Percentiles rank a stretch among this genome's conserved stretches.
phyloP scores from a whole-genome alignment of 2,888 invertebrate species.

The Synergus japonicus region DNA sequence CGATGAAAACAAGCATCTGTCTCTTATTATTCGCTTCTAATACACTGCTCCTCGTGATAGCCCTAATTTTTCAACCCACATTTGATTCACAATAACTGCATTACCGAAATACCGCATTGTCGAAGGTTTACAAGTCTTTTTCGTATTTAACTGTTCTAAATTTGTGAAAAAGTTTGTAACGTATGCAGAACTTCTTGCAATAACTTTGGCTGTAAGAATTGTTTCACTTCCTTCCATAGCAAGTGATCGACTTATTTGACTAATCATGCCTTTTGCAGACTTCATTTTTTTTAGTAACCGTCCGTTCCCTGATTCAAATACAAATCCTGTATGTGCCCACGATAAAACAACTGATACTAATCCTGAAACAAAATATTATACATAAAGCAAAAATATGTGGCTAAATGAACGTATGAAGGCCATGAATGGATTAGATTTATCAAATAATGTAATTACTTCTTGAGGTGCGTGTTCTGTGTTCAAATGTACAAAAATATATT shows the following conservation, averaged over 20 bases:
- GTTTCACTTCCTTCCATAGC: constrained; percentile 39
- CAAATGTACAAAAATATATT: no score
- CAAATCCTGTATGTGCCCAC: constrained; percentile 43
- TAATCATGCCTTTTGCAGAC: constrained; percentile 24
- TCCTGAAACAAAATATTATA: no score
- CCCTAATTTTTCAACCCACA: background rate
- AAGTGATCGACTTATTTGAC: constrained; percentile 43
- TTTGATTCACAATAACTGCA: constrained; percentile 1
- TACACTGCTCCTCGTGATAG: background rate
- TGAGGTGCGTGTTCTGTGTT: no score
- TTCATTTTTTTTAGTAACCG: constrained; percentile 45
- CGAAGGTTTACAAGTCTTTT: background rate
- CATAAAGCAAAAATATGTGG: no score
- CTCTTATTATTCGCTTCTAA: background rate
- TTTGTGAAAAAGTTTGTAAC: constrained; percentile 26
- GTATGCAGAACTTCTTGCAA: background rate
- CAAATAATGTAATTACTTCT: no score
- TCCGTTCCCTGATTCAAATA: constrained; percentile 44
- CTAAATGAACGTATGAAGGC: no score
- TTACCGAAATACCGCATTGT: background rate
- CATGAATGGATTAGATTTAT: no score
- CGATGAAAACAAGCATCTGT: constrained; percentile 3
- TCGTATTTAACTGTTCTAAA: background rate
- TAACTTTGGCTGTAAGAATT: constrained; percentile 37
- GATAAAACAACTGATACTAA: constrained; percentile 12